Evolutionary conservation across 2,888 invertebrate genomes (phyloP).

Genomic region (Leucophenga maculata): DNA sequence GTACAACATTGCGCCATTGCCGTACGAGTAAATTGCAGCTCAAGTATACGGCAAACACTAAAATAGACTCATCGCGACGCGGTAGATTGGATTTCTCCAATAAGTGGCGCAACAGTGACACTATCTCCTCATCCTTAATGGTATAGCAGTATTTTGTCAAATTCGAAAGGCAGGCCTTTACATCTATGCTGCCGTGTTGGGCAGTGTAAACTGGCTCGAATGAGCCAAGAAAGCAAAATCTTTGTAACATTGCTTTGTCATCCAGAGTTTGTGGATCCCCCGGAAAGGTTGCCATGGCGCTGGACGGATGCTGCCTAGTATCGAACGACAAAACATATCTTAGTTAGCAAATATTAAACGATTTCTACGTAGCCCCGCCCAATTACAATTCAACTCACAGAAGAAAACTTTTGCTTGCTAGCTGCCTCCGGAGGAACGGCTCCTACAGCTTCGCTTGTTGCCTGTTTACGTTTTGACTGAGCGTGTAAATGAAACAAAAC

Average conservation of each 20-base stretch:
- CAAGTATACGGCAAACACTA: conserved; percentile 63
- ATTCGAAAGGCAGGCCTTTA: conserved; percentile 35
- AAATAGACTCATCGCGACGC: conserved; percentile 64
- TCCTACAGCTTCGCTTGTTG: no score
- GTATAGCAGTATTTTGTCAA: conserved; percentile 44
- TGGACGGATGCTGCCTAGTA: not conserved
- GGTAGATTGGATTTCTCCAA: conserved; percentile 47
- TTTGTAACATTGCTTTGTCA: conserved; percentile 45
- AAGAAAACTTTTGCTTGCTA: conserved; percentile 12
- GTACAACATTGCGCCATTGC: conserved; percentile 50
- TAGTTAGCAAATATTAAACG: not conserved
- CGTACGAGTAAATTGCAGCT: conserved; percentile 41
- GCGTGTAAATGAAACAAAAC: no score
- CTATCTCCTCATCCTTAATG: conserved; percentile 46
- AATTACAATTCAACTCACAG: conserved; percentile 25
- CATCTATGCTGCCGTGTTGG: conserved; percentile 38
- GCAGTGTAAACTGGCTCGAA: conserved; percentile 57
- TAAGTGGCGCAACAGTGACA: conserved; percentile 44
- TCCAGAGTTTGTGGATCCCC: conserved; percentile 28
- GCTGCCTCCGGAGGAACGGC: conserved; percentile 26
- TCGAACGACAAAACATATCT: not conserved
- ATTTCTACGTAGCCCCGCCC: conserved; percentile 16
- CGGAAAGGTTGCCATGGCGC: not conserved
- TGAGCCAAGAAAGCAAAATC: conserved; percentile 63
- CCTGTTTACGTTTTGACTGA: no score